Evolutionary conservation across 2,113 vertebrate genomes (phyloP), one percentile per base, ranked within the genome.

Genomic region (Leucoraja erinaceus): DNA sequence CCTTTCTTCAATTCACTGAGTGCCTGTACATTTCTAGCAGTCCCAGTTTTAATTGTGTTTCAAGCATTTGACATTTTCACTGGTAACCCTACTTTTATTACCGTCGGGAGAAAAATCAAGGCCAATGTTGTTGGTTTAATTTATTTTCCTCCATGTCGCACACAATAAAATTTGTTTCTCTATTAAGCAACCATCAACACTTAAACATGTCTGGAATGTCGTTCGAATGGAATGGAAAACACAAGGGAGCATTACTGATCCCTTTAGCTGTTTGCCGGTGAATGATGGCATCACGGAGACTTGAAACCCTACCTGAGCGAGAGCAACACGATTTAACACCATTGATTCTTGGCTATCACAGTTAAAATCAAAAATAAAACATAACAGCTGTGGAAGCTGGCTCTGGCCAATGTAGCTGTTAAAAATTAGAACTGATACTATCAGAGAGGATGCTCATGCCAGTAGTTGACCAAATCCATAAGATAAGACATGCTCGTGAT

Each of bases 231-330:
- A 91, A 74, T 72, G 22, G 68, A 91, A 91, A 70, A 72, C 61
- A 91, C 88, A 91, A 91, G 66, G 88, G 66, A 66, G 88, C 88
- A 72, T 70, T 70, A 38, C 20, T 28, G 72, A 70, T 72, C 33
- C 68, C 28, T 72, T 91, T 16, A 72, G 33, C 66, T 72, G 31
- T 72, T 33, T 59, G 18, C 38, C 20, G 31, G 5, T 61, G 33
- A 72, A 38, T 38, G 88, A 28, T 66, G 59, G 63, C 25, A 91
- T 91, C 18, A 10, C 18, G 66, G 88, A 70, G 84, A 3, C 20
- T 33, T 72, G 66, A 91, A 91, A 38, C 18, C 33, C 72, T 91
- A 91, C n/a, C 22, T 72, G 61, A 47, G 88, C 47, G 4, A 91
- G 28, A 20, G 88, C 0, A 25, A 3, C 68, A 38, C 20, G 63